A percentile compares a stretch with the other conserved stretches of the same genome.
Conservation (phyloP, 2,888 invertebrate genomes). For the Autographa pulchrina region DNA sequence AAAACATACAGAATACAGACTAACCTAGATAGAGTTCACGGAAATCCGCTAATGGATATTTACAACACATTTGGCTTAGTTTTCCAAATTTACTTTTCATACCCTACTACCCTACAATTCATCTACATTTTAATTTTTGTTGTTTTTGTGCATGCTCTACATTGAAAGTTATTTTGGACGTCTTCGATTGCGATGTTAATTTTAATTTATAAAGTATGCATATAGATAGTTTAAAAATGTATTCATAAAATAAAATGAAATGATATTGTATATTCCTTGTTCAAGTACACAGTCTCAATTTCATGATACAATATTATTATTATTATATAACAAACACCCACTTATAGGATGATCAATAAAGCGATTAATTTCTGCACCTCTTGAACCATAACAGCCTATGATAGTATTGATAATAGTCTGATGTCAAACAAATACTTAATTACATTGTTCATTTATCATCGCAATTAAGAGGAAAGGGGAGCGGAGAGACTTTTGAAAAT, state of each 20-base stretch:
- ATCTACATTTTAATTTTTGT: conserved; percentile 21
- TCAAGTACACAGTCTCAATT: not conserved
- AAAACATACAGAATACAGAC: not conserved
- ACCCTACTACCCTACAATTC: conserved; percentile 12
- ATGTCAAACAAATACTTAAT: conserved; percentile 12
- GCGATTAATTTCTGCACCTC: conserved; percentile 12
- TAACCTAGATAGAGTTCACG: not conserved
- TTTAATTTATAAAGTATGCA: too few relatives aligned
- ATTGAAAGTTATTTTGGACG: not conserved
- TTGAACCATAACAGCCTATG: conserved; percentile 35
- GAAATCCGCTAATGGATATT: conserved; percentile 11
- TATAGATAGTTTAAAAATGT: too few relatives aligned
- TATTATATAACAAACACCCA: not conserved
- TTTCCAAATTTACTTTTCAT: conserved; percentile 13
- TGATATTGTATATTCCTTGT: not conserved
- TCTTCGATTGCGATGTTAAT: not conserved
- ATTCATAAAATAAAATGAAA: not conserved
- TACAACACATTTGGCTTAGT: conserved; percentile 22
- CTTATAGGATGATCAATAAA: conserved; percentile 17
- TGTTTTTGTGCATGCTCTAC: not conserved
- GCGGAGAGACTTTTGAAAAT: too few relatives aligned
- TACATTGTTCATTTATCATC: not conserved
- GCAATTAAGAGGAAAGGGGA: too few relatives aligned
- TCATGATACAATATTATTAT: not conserved
- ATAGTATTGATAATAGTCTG: conserved; percentile 23